phyloP scores from a whole-genome alignment of 2,113 vertebrate species.

The Tretioscincus oriximinensis region DNA sequence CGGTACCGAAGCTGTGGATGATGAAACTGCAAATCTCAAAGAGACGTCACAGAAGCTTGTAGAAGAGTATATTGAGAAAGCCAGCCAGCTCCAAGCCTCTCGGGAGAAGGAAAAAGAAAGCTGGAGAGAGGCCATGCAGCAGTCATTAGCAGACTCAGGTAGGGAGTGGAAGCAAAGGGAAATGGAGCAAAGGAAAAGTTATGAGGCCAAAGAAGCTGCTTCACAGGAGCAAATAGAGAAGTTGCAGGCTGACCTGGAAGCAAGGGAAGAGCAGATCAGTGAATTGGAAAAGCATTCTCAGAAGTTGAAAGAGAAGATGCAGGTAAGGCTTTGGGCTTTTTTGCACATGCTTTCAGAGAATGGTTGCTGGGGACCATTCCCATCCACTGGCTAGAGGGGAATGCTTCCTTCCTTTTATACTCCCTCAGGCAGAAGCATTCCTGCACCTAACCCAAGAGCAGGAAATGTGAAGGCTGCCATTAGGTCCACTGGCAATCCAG shows the following conservation, averaged over 20 bases:
- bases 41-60: conserved; percentile 69
- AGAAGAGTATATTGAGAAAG: conserved; percentile 69
- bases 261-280: conserved; percentile 79
- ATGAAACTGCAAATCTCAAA: conserved; percentile 68
- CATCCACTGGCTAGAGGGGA: too few relatives aligned
- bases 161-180: conserved; percentile 85
- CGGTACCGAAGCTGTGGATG: conserved; percentile 58
- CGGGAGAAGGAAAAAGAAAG: conserved; percentile 75
- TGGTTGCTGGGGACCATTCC: not conserved
- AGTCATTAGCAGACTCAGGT: conserved; percentile 77
- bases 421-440: too few relatives aligned
- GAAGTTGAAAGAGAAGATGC: conserved; percentile 86
- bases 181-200: conserved; percentile 79
- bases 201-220: conserved; percentile 73
- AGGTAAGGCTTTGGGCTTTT: conserved; percentile 76
- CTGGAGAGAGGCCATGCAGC: conserved; percentile 76
- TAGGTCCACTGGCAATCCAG: conserved; percentile 22
- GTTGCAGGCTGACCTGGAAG: conserved; percentile 84
- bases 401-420: too few relatives aligned
- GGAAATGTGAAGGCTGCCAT: not conserved
- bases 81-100: conserved; percentile 72
- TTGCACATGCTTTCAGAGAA: too few relatives aligned
- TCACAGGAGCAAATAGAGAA: conserved; percentile 84
- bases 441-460: too few relatives aligned
- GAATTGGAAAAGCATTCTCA: conserved; percentile 84